These are phyloP conservation scores for Eueremaeus valkanovi DNA, from an alignment of 2,888 invertebrate species.

Conservation along the genomic window DNA sequence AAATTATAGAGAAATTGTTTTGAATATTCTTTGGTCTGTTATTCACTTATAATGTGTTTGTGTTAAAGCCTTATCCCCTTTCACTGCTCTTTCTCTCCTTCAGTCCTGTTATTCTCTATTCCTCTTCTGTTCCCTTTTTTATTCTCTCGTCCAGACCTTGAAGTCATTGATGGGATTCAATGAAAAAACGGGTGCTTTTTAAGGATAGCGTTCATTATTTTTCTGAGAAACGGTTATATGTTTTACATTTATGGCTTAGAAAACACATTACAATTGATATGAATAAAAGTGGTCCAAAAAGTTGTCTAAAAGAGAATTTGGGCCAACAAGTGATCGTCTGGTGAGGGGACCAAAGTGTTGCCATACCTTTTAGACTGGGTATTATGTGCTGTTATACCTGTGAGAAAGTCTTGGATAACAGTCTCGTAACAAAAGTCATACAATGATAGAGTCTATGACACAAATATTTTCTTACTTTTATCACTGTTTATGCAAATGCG, in stretches of 20 bases:
- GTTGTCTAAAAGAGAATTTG: neutral
- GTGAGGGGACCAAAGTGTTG: constrained; percentile 16
- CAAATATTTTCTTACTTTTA: neutral
- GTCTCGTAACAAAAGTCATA: neutral
- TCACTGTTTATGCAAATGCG: neutral
- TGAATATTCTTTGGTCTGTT: too few species aligned
- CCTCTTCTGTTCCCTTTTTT: neutral
- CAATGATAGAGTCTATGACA: constrained; percentile 16
- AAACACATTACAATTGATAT: neutral
- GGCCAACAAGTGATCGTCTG: constrained; percentile 1
- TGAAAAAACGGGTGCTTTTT: constrained; percentile 18
- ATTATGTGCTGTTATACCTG: neutral
- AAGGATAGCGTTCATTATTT: constrained; percentile 6
- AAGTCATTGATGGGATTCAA: neutral
- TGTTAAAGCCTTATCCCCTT: neutral
- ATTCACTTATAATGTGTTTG: too few species aligned
- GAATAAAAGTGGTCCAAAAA: constrained; percentile 19
- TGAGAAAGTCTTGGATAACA: constrained; percentile 9
- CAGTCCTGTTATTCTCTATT: constrained; percentile 8
- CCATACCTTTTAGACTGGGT: neutral
- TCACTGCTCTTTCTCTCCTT: neutral
- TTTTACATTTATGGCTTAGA: neutral
- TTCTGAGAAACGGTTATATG: constrained; percentile 28
- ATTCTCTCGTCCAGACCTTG: constrained; percentile 16
- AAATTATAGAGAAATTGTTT: too few species aligned